Conservation (phyloP, 2,113 vertebrate genomes). For the Aplodontia rufa region DNA sequence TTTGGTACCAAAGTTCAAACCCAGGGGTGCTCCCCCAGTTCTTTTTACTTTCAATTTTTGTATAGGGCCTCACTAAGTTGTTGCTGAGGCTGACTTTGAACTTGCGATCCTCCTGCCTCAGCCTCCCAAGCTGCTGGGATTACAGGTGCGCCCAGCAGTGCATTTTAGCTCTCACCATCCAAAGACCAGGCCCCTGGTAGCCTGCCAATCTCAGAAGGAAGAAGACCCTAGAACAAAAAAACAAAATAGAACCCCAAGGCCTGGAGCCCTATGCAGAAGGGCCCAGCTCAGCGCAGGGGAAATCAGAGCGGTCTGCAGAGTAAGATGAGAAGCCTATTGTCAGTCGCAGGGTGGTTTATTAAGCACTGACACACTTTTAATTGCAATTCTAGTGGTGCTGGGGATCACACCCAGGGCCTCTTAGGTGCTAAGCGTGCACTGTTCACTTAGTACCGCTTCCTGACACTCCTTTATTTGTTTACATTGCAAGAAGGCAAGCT, state of each 20-base stretch:
- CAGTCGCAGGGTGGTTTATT: neutral
- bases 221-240: neutral
- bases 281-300: neutral
- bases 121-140: too few species aligned
- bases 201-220: neutral
- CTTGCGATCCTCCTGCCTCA: too few species aligned
- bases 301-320: neutral
- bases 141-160: too few species aligned
- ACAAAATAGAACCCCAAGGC: neutral
- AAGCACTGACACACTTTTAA: neutral
- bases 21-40: too few species aligned
- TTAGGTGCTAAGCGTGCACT: neutral
- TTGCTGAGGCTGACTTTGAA: too few species aligned
- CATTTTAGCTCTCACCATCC: neutral
- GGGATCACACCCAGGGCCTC: neutral
- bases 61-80: too few species aligned
- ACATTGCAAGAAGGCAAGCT: neutral
- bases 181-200: neutral
- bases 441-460: neutral
- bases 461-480: neutral
- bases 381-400: neutral
- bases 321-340: neutral
- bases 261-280: neutral
- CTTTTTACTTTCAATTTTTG: too few species aligned
- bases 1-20: too few species aligned